A percentile compares a stretch with the other conserved stretches of the same genome.
These are phyloP conservation scores for Potorous gilbertii DNA, from an alignment of 2,797 vertebrate species.

Conservation along the genomic window DNA sequence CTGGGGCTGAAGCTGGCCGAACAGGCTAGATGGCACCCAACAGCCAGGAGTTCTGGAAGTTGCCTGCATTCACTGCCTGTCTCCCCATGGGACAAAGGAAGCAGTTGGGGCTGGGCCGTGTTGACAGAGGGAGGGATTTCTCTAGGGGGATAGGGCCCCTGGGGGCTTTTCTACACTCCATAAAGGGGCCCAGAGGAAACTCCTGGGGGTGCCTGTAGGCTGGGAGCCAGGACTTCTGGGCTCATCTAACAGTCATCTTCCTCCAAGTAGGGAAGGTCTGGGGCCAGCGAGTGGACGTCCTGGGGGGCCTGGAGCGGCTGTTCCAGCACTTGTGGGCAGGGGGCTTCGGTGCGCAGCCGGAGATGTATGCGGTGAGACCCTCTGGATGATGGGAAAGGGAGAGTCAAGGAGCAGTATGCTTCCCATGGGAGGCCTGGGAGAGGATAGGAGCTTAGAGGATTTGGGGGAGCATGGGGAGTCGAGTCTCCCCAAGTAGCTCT, in stretches of 20 bases:
- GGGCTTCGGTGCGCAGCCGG: conserved; percentile 80
- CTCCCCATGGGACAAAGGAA: not conserved
- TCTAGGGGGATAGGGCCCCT: not conserved
- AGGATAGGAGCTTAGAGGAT: not conserved
- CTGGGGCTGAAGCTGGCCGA: not conserved
- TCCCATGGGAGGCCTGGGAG: not conserved
- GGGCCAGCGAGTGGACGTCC: conserved; percentile 73
- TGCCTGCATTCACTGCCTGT: not conserved
- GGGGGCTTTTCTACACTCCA: not conserved
- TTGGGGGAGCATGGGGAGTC: not conserved
- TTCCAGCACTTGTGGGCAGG: conserved; percentile 85
- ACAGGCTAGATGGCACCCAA: not conserved
- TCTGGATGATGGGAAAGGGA: not conserved
- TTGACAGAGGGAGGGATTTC: not conserved
- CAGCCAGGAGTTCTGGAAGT: not conserved
- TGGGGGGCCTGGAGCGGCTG: conserved; percentile 86
- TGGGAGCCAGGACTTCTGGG: not conserved
- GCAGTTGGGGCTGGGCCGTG: not conserved
- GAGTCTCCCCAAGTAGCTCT: not conserved
- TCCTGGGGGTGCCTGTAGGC: not conserved
- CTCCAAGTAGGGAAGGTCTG: conserved; percentile 71
- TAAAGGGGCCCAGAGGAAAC: not conserved
- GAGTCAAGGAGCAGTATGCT: not conserved
- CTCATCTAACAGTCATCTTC: conserved; percentile 29
- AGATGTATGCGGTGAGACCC: conserved; percentile 82